phyloP scores from a whole-genome alignment of 1,140 invertebrate species.

The Diachasma alloeum region DNA sequence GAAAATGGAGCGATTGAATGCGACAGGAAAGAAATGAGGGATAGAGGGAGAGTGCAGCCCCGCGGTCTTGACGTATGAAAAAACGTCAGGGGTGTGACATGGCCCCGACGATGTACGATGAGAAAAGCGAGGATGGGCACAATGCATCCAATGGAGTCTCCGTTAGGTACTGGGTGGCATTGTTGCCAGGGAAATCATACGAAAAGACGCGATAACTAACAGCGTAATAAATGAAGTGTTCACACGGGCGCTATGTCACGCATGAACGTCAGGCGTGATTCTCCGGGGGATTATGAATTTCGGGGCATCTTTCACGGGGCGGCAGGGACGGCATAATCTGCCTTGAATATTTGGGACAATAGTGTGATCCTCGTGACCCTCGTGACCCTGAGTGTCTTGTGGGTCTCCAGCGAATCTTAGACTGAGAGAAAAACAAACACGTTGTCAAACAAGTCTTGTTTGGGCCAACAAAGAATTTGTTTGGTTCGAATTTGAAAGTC shows the following conservation, averaged over 20 bases:
- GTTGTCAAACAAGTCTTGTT: no score
- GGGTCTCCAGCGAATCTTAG: no score
- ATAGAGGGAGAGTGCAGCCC: neutral
- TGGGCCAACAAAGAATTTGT: no score
- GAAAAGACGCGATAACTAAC: slow-evolving; percentile 65
- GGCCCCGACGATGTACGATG: neutral
- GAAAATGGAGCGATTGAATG: neutral
- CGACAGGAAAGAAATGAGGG: neutral
- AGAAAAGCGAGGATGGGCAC: neutral
- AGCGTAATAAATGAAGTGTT: slow-evolving; percentile 66
- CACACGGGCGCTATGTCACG: slow-evolving; percentile 27
- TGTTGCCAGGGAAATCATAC: slow-evolving; percentile 66
- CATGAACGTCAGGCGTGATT: neutral
- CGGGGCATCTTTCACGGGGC: neutral
- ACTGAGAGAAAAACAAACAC: no score
- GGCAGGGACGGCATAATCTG: no score
- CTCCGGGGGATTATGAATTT: neutral
- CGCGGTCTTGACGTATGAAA: neutral
- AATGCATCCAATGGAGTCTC: neutral
- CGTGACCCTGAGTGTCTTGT: no score
- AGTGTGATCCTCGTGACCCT: no score
- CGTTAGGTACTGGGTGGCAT: slow-evolving; percentile 39
- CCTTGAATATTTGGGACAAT: no score
- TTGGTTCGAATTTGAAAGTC: no score
- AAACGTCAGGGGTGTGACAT: neutral